Evolutionary conservation across 2,113 vertebrate genomes (phyloP).

Genomic region (Canis aureus): DNA sequence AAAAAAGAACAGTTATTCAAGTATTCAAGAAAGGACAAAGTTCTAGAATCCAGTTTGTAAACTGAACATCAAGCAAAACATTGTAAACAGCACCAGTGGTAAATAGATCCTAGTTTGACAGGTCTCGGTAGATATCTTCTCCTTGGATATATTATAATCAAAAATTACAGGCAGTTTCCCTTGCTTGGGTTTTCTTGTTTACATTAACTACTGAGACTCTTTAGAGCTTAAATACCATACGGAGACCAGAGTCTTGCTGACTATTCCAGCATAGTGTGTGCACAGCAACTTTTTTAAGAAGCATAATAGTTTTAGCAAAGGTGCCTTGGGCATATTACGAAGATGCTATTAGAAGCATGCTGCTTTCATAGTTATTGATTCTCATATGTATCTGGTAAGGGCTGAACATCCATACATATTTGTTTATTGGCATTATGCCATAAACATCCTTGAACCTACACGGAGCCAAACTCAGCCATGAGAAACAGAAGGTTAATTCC

Average conservation of each 20-base stretch:
- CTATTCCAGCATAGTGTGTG: slow-evolving; percentile 69
- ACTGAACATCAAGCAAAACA: slow-evolving; percentile 68
- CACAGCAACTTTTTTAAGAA: slow-evolving; percentile 80
- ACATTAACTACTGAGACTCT: slow-evolving; percentile 81
- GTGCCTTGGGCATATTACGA: slow-evolving; percentile 78
- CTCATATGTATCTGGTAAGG: slow-evolving; percentile 52
- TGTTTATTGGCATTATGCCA: slow-evolving; percentile 55
- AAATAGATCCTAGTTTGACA: slow-evolving; percentile 67
- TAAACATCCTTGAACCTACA: slow-evolving; percentile 20
- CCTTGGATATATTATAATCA: slow-evolving; percentile 78
- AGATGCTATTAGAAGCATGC: slow-evolving; percentile 75
- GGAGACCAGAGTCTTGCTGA: slow-evolving; percentile 84
- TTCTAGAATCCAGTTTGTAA: slow-evolving; percentile 61
- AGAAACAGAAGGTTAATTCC: not conserved
- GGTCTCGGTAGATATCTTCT: slow-evolving; percentile 79
- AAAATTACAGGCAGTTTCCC: slow-evolving; percentile 81
- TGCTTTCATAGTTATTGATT: slow-evolving; percentile 79
- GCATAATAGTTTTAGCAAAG: slow-evolving; percentile 71
- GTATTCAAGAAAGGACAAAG: slow-evolving; percentile 55
- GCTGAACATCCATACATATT: slow-evolving; percentile 71
- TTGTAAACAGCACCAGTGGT: not conserved
- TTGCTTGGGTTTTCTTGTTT: slow-evolving; percentile 80
- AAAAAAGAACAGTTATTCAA: slow-evolving; percentile 12
- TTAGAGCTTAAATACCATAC: slow-evolving; percentile 81
- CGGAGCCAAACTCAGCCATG: not conserved